Evolutionary conservation across 2,888 invertebrate species (phyloP).

Genomic region (Seira ritae): DNA sequence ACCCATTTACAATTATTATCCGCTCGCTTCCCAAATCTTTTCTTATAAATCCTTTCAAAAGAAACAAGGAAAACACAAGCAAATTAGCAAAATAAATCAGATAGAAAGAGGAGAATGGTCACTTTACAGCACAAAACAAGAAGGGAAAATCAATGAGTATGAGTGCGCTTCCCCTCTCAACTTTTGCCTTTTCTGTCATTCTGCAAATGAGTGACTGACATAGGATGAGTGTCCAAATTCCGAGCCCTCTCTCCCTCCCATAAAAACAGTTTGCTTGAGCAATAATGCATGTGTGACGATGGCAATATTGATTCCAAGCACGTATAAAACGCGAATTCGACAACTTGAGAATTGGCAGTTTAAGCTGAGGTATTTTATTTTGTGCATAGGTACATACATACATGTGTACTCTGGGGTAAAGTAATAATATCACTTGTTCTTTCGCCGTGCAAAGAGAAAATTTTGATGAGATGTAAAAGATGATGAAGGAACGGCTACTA

Average conservation of each 20-base stretch:
- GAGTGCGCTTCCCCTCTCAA: background rate
- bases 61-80: background rate
- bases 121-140: too few species aligned
- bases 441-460: background rate
- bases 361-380: too few species aligned
- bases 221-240: background rate
- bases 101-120: background rate
- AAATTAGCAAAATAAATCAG: slow-evolving; percentile 1
- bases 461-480: slow-evolving; percentile 7
- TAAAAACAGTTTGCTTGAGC: background rate
- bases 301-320: background rate
- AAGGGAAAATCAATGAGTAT: background rate
- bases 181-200: background rate
- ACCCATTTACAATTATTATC: background rate
- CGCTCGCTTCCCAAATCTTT: too few species aligned
- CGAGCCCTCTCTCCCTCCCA: background rate
- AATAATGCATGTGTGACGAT: background rate
- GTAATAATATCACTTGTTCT: background rate
- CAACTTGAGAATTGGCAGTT: too few species aligned
- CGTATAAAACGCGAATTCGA: background rate
- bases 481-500: background rate
- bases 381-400: too few species aligned
- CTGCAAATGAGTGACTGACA: background rate
- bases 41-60: too few species aligned
- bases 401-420: too few species aligned